A percentile compares a stretch with the other conserved stretches of the same genome.
These are phyloP conservation scores for Xylocopa sonorina DNA, from an alignment of 1,140 invertebrate genomes.

Conservation along the genomic window DNA sequence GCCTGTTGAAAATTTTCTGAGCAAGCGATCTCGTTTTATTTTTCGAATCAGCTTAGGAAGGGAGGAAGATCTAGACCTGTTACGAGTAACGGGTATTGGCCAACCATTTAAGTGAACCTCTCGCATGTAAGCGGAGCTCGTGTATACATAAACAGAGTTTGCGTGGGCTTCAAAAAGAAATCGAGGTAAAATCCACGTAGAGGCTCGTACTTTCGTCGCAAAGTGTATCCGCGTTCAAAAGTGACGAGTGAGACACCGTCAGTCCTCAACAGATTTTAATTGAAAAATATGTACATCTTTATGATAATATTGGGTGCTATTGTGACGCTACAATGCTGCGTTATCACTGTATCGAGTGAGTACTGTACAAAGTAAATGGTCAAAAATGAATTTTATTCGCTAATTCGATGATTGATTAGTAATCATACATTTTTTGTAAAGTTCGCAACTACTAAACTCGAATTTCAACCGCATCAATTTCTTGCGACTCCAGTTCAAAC, in stretches of 20 bases:
- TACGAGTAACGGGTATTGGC: constrained; percentile 58
- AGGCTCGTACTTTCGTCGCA: constrained; percentile 23
- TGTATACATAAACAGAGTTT: constrained; percentile 7
- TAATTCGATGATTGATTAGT: not conserved
- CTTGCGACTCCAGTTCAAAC: too few relatives aligned
- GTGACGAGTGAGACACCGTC: too few relatives aligned
- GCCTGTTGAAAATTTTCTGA: not conserved
- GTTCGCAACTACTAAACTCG: too few relatives aligned
- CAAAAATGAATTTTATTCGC: not conserved
- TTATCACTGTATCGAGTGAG: constrained; percentile 41
- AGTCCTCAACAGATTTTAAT: too few relatives aligned
- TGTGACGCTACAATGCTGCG: not conserved
- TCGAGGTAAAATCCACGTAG: constrained; percentile 9
- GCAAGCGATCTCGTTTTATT: not conserved
- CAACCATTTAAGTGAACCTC: constrained; percentile 36
- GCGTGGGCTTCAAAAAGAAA: constrained; percentile 46
- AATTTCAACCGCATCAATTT: too few relatives aligned
- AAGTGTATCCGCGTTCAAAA: constrained; percentile 1
- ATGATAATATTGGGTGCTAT: not conserved
- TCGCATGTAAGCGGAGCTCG: constrained; percentile 12
- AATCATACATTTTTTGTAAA: too few relatives aligned
- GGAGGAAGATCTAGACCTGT: constrained; percentile 57
- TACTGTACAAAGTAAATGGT: not conserved
- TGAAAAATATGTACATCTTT: constrained; percentile 31
- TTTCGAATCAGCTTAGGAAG: constrained; percentile 23